Percentiles rank a stretch among this genome's conserved stretches.
phyloP scores from a whole-genome alignment of 2,797 vertebrate genomes.

The Lepilemur ruficaudatus region DNA sequence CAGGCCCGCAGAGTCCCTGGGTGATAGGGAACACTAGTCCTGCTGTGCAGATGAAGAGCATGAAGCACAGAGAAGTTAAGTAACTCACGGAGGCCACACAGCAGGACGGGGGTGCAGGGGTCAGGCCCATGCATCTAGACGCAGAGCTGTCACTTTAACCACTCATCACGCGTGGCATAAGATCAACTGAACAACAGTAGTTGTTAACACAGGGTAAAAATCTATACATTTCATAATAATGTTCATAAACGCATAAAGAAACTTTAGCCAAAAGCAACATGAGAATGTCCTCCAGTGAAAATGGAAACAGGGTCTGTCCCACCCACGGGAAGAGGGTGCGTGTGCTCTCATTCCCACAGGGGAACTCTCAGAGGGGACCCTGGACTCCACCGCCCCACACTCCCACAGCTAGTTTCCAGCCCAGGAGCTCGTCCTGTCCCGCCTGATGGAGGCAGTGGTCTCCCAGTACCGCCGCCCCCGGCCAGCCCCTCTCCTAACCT shows the following conservation, averaged over 20 bases:
- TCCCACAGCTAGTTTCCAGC: neutral
- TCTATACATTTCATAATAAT: accelerated
- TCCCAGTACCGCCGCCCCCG: accelerated
- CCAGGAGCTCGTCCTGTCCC: accelerated
- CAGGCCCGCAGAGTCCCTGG: neutral
- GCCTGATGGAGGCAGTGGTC: accelerated
- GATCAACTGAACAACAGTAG: neutral
- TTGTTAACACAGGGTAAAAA: neutral
- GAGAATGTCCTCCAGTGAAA: neutral
- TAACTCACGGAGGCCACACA: accelerated
- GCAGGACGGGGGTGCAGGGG: neutral
- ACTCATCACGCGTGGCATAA: accelerated
- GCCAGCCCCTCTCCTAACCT: no score
- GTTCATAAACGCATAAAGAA: accelerated
- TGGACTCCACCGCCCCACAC: accelerated
- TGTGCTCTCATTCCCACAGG: accelerated
- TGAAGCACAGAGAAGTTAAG: neutral
- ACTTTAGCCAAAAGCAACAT: accelerated
- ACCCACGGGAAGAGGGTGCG: accelerated
- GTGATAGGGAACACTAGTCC: neutral
- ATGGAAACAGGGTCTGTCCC: accelerated
- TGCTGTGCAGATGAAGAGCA: neutral
- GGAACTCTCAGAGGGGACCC: neutral
- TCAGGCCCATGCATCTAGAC: accelerated
- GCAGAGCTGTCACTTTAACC: accelerated